These are phyloP conservation scores for Acronicta psi DNA, from an alignment of 2,888 invertebrate genomes.

Conservation along the genomic window DNA sequence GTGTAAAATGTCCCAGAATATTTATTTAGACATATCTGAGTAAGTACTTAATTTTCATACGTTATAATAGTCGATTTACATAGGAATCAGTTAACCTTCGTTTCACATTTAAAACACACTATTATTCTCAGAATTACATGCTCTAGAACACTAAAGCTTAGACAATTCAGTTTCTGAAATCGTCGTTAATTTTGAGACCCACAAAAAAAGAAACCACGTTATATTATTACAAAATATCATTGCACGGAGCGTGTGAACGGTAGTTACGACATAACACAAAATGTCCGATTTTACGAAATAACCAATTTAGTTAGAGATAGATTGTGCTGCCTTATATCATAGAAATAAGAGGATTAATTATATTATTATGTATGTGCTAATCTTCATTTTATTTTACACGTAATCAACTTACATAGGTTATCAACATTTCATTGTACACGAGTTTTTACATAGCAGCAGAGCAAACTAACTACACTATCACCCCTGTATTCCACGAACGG, in stretches of 20 bases:
- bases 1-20: no score
- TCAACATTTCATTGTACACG: no score
- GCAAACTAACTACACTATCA: no score
- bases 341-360: neutral
- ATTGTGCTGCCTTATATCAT: conserved; percentile 20
- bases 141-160: conserved; percentile 11
- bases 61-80: no score
- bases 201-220: conserved; percentile 49
- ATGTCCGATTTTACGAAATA: conserved; percentile 76
- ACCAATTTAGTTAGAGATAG: conserved; percentile 54
- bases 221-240: conserved; percentile 68
- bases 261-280: conserved; percentile 64
- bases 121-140: conserved; percentile 1
- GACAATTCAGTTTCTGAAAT: conserved; percentile 34
- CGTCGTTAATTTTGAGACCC: conserved; percentile 42
- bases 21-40: no score
- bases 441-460: no score
- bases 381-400: no score
- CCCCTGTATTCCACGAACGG: no score
- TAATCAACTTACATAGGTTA: no score
- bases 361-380: no score
- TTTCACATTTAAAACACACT: neutral
- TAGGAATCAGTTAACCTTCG: neutral
- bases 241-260: conserved; percentile 71
- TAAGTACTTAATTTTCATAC: no score